A percentile compares a stretch with the other conserved stretches of the same genome.
These are phyloP conservation scores for Pollimyrus isidori DNA, from an alignment of 2,113 vertebrate species.

Conservation along the genomic window DNA sequence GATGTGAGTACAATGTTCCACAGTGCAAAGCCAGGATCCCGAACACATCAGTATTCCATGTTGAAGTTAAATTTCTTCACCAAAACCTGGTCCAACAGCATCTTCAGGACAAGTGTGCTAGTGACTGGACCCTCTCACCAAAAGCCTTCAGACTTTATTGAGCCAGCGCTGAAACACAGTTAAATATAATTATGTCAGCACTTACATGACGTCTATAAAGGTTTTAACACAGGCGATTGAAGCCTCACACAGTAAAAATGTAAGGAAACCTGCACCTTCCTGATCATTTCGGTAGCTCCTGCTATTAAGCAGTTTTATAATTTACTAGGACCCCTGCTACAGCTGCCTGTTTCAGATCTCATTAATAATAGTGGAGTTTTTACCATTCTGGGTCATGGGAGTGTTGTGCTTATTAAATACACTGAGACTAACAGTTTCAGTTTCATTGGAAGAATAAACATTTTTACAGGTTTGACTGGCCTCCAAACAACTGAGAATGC, in stretches of 20 bases:
- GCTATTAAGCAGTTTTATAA: neutral
- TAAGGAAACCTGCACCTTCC: neutral
- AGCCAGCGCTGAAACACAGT: neutral
- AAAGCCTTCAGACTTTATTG: neutral
- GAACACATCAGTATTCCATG: neutral
- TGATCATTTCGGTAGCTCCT: neutral
- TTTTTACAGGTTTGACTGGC: conserved; percentile 16
- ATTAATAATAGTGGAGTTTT: neutral
- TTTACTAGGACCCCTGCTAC: neutral
- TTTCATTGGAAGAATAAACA: conserved; percentile 24
- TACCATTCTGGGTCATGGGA: neutral
- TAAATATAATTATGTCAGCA: neutral
- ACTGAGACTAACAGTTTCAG: conserved; percentile 15
- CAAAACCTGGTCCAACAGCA: neutral
- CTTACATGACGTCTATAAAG: neutral
- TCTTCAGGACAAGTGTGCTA: neutral
- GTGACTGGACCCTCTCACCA: neutral
- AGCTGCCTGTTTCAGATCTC: conserved; percentile 15
- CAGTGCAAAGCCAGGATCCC: neutral
- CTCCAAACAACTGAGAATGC: conserved; percentile 24
- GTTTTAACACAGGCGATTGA: neutral
- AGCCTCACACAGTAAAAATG: neutral
- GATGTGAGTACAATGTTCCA: neutral
- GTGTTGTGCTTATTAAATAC: neutral
- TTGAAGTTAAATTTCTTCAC: neutral